Percentiles rank a stretch among this genome's conserved stretches.
These are phyloP conservation scores for Automeris io DNA, from an alignment of 2,888 invertebrate species.

Conservation along the genomic window DNA sequence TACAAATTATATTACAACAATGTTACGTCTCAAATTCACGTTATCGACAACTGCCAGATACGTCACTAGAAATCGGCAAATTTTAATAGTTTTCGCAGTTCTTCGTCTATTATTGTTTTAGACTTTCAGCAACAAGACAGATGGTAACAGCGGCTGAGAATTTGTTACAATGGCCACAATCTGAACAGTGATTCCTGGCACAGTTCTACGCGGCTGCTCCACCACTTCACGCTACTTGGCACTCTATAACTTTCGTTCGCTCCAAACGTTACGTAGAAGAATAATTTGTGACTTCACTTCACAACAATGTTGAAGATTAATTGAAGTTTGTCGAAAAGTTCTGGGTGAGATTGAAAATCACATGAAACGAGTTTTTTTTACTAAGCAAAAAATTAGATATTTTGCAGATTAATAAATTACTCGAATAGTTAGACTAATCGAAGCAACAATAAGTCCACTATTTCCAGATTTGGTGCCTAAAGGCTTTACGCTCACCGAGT, in stretches of 20 bases:
- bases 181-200: conserved; percentile 61
- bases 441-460: too few species aligned
- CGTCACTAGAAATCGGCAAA: conserved; percentile 26
- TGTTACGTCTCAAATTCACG: neutral
- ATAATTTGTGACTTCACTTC: conserved; percentile 45
- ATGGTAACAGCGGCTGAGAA: conserved; percentile 62
- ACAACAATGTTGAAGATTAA: conserved; percentile 30
- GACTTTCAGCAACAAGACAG: conserved; percentile 51
- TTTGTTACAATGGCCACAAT: conserved; percentile 59
- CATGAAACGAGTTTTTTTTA: neutral
- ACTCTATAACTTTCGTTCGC: conserved; percentile 56
- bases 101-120: conserved; percentile 42
- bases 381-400: neutral
- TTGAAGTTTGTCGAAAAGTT: conserved; percentile 12
- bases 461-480: too few species aligned
- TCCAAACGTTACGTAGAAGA: conserved; percentile 39
- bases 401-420: conserved; percentile 2
- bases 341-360: neutral
- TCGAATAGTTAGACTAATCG: neutral
- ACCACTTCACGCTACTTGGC: conserved; percentile 65
- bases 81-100: conserved; percentile 29
- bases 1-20: neutral
- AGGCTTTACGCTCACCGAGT: too few species aligned
- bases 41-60: conserved; percentile 7
- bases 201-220: conserved; percentile 55